A percentile compares a stretch with the other conserved stretches of the same genome.
These are phyloP conservation scores for Mamestra brassicae DNA, from an alignment of 2,888 invertebrate genomes.

Conservation along the genomic window DNA sequence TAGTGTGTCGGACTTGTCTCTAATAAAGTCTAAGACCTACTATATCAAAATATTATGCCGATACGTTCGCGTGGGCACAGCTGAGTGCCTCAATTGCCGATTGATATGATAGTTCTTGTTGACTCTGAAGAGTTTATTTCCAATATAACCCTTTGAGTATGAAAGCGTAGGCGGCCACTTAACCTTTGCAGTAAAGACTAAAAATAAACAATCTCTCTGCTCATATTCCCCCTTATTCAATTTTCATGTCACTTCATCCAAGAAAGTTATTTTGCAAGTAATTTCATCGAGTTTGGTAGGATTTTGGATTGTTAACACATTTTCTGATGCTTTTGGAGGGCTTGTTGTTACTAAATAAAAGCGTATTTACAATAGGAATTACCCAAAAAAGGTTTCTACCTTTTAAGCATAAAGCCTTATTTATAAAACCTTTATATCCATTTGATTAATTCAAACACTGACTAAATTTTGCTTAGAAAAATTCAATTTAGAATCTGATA, in stretches of 20 bases:
- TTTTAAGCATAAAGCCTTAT: too few species aligned
- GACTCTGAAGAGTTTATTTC: conserved; percentile 13
- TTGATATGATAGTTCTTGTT: background rate
- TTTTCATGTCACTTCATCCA: conserved; percentile 23
- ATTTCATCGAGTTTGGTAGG: conserved; percentile 15
- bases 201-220: conserved; percentile 33
- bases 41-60: background rate
- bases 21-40: too few species aligned
- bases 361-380: too few species aligned
- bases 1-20: too few species aligned
- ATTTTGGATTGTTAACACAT: background rate
- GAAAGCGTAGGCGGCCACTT: conserved; percentile 40
- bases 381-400: too few species aligned
- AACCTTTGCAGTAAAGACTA: conserved; percentile 44
- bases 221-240: conserved; percentile 33
- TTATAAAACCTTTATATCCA: too few species aligned
- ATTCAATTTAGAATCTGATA: too few species aligned
- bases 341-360: too few species aligned
- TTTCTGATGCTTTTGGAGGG: too few species aligned
- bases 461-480: too few species aligned
- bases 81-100: background rate
- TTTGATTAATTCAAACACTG: too few species aligned
- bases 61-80: background rate
- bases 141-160: conserved; percentile 49
- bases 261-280: conserved; percentile 16